Evolutionary conservation across 2,888 invertebrate species (phyloP), one percentile per base, ranked within the genome.

Genomic region (Ceratothoa steindachneri): DNA sequence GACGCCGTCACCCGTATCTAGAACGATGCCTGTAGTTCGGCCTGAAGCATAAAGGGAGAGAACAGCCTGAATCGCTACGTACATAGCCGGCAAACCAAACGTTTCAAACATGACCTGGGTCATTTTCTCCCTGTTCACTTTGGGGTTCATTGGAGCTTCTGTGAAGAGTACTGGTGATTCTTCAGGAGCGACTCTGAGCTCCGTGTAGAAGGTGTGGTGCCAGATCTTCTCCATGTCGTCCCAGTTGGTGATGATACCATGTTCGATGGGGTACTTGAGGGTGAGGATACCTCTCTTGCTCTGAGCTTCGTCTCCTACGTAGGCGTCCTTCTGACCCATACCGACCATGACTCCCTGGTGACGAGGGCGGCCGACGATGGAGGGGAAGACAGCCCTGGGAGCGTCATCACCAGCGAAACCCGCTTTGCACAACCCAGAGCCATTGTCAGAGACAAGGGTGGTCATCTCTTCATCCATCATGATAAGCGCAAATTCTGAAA

Each of bases 201-300:
- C n/a, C n/a, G n/a, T n/a, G n/a, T 97, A 97, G 90, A 96, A 96
- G 84, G 96, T 95, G 88, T 97, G 96, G 86, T 96, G 96, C 96
- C 96, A 97, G 88, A 97, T 96, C 87, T 97, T 95, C 87, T 96
- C 96, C 96, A 97, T 96, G 84, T 95, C 95, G 84, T 96, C 95
- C 96, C 96, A 96, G 89, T 96, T 95, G 86, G 95, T 96, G 81
- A 87, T 84, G 81, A 87, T 85, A 77, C 87, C 87, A 82, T 87
- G 86, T 81, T 87, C 87, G 81, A 87, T 87, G 80, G 87, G 87
- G 83, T 87, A 86, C 80, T 86, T 87, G 24, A 55, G 55, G 24
- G 55, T 91, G 71, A 87, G 84, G 83, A 87, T 85, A 83, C 86
- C 86, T 82, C 87, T 82, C 83, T 87, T 96, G 88, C 92, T 92